Conservation (phyloP, 2,888 invertebrate species). For the Drosophila tripunctata region DNA sequence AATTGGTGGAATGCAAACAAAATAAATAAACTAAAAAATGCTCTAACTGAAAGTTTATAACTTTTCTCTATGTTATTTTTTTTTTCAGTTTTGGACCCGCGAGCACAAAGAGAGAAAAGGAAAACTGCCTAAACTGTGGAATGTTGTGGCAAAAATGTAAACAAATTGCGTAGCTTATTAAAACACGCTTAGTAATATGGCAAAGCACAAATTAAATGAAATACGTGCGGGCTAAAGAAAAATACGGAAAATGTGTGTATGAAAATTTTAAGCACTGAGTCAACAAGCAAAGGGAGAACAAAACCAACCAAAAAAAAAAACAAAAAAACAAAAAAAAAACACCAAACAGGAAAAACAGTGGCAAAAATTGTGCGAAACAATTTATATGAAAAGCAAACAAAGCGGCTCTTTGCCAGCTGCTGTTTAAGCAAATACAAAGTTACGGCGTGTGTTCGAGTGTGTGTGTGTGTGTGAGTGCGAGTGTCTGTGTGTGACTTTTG, state of each 20-base stretch:
- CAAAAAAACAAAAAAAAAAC: too few species aligned
- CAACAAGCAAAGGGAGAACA: constrained; percentile 19
- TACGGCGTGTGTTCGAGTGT: constrained; percentile 32
- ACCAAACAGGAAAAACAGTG: constrained; percentile 35
- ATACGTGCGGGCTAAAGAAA: constrained; percentile 58
- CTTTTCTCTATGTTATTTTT: constrained; percentile 13
- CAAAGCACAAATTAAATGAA: constrained; percentile 45
- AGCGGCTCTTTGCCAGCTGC: constrained; percentile 59
- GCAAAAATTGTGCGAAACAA: constrained; percentile 59
- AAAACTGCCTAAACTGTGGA: constrained; percentile 21
- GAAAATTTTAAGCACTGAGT: constrained; percentile 45
- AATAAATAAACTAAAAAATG: not conserved
- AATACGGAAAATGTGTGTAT: constrained; percentile 52
- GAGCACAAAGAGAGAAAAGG: not conserved
- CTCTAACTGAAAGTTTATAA: constrained; percentile 42
- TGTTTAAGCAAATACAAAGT: constrained; percentile 74
- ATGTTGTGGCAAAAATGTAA: constrained; percentile 29
- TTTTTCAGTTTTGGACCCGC: constrained; percentile 10
- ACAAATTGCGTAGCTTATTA: constrained; percentile 50
- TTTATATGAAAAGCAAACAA: constrained; percentile 67
- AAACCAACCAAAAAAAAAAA: too few species aligned
- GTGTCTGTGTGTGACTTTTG: constrained; percentile 56
- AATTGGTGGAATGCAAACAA: constrained; percentile 35
- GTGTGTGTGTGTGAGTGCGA: constrained; percentile 1
- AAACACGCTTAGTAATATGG: constrained; percentile 44